Conservation (phyloP, 2,113 vertebrate genomes). For the Tetraodon nigroviridis region DNA sequence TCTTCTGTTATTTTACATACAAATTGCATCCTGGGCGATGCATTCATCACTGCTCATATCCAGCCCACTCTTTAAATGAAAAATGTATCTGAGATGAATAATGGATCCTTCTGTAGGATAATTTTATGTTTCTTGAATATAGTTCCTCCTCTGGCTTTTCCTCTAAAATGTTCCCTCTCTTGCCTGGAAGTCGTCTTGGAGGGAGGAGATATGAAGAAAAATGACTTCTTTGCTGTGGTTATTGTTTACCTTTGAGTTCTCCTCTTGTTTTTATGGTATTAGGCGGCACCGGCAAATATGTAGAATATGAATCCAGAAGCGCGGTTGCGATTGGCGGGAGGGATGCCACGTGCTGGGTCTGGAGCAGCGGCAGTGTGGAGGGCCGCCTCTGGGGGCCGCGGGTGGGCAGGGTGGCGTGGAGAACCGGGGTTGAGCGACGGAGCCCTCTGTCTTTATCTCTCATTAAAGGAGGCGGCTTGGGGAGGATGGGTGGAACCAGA, state of each 20-base stretch:
- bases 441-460: slow-evolving; percentile 70
- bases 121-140: slow-evolving; percentile 74
- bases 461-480: slow-evolving; percentile 64
- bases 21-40: slow-evolving; percentile 78
- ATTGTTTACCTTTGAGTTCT: slow-evolving; percentile 57
- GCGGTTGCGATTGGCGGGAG: neutral
- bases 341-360: slow-evolving; percentile 10
- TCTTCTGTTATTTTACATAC: slow-evolving; percentile 83
- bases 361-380: slow-evolving; percentile 21
- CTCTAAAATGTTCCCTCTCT: slow-evolving; percentile 27
- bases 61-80: slow-evolving; percentile 77
- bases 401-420: slow-evolving; percentile 58
- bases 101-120: slow-evolving; percentile 75
- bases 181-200: slow-evolving; percentile 49
- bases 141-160: slow-evolving; percentile 56
- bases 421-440: slow-evolving; percentile 65
- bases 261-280: slow-evolving; percentile 23
- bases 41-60: slow-evolving; percentile 79
- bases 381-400: slow-evolving; percentile 37
- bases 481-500: slow-evolving; percentile 62
- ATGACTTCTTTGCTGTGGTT: slow-evolving; percentile 53
- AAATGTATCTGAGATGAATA: slow-evolving; percentile 81
- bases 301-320: neutral
- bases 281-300: slow-evolving; percentile 19
- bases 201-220: slow-evolving; percentile 62